These are phyloP conservation scores for Nebria ingens DNA, from an alignment of 1,140 invertebrate species.

Conservation along the genomic window DNA sequence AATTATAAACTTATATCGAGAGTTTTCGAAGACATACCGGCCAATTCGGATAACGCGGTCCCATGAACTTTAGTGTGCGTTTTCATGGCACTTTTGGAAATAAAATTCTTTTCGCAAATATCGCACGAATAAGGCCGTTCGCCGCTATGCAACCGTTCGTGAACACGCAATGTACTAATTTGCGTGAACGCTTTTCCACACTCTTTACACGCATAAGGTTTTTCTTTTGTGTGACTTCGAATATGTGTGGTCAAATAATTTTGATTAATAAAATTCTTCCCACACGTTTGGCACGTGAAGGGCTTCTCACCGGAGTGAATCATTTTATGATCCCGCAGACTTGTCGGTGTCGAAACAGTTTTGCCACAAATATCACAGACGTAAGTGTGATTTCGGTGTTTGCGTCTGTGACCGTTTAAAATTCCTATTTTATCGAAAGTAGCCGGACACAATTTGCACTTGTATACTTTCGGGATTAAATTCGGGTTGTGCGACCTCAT, in stretches of 20 bases:
- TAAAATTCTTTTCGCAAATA: constrained; percentile 15
- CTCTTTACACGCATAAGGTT: constrained; percentile 32
- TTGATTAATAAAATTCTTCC: constrained; percentile 41
- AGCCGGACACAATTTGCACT: background rate
- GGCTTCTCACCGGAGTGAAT: constrained; percentile 30
- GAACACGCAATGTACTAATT: constrained; percentile 46
- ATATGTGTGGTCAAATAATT: constrained; percentile 26
- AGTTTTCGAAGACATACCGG: too few species aligned
- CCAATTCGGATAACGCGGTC: too few species aligned
- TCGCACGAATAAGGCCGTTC: constrained; percentile 12
- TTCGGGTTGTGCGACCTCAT: constrained; percentile 19
- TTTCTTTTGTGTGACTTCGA: constrained; percentile 34
- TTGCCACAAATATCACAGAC: constrained; percentile 21
- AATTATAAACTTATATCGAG: too few species aligned
- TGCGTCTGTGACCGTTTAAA: too few species aligned
- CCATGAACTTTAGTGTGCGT: constrained; percentile 20
- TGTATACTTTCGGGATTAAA: background rate
- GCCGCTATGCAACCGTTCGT: constrained; percentile 36
- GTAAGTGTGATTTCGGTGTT: constrained; percentile 13
- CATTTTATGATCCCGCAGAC: constrained; percentile 26
- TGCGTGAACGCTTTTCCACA: constrained; percentile 56
- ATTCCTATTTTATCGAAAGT: too few species aligned
- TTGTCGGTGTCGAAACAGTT: constrained; percentile 15
- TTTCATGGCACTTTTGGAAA: constrained; percentile 20
- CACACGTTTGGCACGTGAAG: constrained; percentile 37